Percentiles rank a stretch among this genome's conserved stretches.
Evolutionary conservation across 2,888 invertebrate genomes (phyloP).

Genomic region (Epinotia demarniana): DNA sequence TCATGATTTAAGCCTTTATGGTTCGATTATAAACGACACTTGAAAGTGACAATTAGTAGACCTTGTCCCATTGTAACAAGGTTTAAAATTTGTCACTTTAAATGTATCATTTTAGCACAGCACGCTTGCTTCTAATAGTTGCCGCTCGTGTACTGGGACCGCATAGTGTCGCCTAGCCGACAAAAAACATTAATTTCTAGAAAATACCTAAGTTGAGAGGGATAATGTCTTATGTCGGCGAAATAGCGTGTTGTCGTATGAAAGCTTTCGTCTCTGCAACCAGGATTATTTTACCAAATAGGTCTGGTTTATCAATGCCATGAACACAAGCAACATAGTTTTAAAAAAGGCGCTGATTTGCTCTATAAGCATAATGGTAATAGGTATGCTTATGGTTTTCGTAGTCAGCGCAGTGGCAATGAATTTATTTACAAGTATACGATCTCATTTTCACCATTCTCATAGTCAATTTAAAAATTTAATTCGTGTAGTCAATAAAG

Average conservation of each 20-base stretch:
- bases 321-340: no score
- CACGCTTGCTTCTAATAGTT: constrained; percentile 15
- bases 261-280: not conserved
- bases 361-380: no score
- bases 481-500: no score
- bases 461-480: no score
- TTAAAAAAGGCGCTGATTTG: no score
- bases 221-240: not conserved
- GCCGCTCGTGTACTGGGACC: constrained; percentile 7
- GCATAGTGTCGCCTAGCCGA: not conserved
- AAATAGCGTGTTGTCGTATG: not conserved
- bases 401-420: no score
- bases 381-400: no score
- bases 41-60: not conserved
- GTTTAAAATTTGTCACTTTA: constrained; percentile 5
- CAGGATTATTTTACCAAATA: no score
- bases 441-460: no score
- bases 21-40: not conserved
- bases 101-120: not conserved
- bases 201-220: not conserved
- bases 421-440: no score
- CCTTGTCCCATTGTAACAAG: not conserved
- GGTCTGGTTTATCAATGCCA: not conserved
- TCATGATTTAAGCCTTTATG: not conserved
- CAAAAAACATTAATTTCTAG: not conserved